Conservation (phyloP, 2,113 vertebrate genomes). For the Larimichthys polyactis region DNA sequence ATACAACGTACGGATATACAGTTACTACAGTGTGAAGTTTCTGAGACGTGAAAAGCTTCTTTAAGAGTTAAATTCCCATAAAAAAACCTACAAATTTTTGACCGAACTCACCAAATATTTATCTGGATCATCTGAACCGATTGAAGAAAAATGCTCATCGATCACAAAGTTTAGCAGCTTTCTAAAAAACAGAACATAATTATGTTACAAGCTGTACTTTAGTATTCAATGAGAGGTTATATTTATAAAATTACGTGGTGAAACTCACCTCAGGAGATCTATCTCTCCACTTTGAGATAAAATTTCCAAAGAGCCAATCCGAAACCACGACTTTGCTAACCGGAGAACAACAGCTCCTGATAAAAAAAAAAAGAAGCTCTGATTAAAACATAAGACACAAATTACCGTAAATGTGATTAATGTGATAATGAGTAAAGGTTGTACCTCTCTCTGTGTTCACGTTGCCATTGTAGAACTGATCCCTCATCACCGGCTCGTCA, state of each 20-base stretch:
- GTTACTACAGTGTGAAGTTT: no score
- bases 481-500: slow-evolving; percentile 84
- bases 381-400: neutral
- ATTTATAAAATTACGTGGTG: neutral
- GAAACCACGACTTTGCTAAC: slow-evolving; percentile 89
- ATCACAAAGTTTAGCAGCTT: slow-evolving; percentile 87
- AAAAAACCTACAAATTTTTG: slow-evolving; percentile 1
- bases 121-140: slow-evolving; percentile 79
- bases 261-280: slow-evolving; percentile 85
- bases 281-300: slow-evolving; percentile 84
- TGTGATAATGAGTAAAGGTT: neutral
- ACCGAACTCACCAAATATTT: slow-evolving; percentile 86
- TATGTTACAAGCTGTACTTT: neutral
- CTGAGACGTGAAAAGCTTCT: no score
- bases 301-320: slow-evolving; percentile 90
- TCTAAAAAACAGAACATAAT: slow-evolving; percentile 68
- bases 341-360: slow-evolving; percentile 87
- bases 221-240: accelerated
- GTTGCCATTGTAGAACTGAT: slow-evolving; percentile 85
- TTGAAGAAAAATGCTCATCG: slow-evolving; percentile 84
- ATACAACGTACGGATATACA: no score
- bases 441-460: slow-evolving; percentile 87
- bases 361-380: slow-evolving; percentile 10
- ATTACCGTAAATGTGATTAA: neutral
- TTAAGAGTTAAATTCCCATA: no score